Evolutionary conservation across 30 jellyfish, hydroid and myxozoan genomes (phyloP).

Genomic region (Aurelia sp.): DNA sequence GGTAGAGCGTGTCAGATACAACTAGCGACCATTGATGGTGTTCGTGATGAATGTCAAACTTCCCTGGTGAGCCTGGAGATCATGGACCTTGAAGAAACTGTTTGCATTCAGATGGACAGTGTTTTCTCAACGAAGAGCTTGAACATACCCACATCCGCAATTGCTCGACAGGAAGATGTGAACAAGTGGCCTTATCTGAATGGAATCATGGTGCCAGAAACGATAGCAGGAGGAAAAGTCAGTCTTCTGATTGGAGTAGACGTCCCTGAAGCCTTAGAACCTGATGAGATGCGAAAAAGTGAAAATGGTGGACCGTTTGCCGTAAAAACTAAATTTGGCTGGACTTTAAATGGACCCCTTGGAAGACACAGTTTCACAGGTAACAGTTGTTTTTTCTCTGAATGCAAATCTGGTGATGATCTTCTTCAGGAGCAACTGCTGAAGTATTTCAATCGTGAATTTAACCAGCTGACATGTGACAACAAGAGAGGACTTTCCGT

Average conservation of each 20-base stretch:
- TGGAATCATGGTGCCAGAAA: neutral
- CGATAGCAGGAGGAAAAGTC: neutral
- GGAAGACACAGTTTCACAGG: neutral
- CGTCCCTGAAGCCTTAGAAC: neutral
- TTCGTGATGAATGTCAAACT: slow-evolving; percentile 23
- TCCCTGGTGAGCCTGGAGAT: slow-evolving; percentile 29
- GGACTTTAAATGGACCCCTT: neutral
- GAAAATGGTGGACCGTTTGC: neutral
- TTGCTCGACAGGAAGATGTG: slow-evolving; percentile 58
- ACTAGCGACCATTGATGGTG: slow-evolving; percentile 48
- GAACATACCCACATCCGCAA: slow-evolving; percentile 41
- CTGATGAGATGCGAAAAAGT: neutral
- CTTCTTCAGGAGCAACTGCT: slow-evolving; percentile 15
- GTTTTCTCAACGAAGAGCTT: slow-evolving; percentile 40
- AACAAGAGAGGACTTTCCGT: slow-evolving; percentile 32
- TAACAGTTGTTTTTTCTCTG: slow-evolving; percentile 7
- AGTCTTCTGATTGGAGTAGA: neutral
- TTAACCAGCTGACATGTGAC: slow-evolving; percentile 19
- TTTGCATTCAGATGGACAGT: slow-evolving; percentile 43
- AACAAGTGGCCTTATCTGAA: slow-evolving; percentile 15
- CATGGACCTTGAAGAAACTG: slow-evolving; percentile 31
- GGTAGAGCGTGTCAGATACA: slow-evolving; percentile 55
- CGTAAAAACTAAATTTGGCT: neutral
- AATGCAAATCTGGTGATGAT: neutral
- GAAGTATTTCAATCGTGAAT: slow-evolving; percentile 36